Conservation (phyloP, 2,797 vertebrate species). For the Lagorchestes hirsutus region DNA sequence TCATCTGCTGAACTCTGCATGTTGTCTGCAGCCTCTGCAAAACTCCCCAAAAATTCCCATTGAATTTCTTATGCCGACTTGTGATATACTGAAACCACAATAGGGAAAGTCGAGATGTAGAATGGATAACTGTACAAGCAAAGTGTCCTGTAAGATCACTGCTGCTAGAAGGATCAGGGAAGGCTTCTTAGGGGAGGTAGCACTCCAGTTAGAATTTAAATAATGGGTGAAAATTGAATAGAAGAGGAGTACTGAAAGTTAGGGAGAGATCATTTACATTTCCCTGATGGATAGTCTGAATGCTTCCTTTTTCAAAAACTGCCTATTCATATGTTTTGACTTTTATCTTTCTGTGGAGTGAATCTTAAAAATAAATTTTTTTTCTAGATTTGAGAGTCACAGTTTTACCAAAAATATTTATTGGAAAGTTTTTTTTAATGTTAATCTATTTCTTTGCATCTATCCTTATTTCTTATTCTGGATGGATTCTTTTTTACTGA, state of each 20-base stretch:
- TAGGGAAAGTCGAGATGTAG: not conserved
- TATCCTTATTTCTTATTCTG: not conserved
- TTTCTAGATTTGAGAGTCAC: not conserved
- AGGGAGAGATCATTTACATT: not conserved
- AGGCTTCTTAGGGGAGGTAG: not conserved
- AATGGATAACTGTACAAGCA: not conserved
- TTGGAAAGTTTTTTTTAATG: not conserved
- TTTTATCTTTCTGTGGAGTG: not conserved
- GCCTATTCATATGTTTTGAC: not conserved
- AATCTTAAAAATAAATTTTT: not conserved
- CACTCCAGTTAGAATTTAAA: not conserved
- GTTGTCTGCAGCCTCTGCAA: not conserved
- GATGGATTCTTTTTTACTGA: not conserved
- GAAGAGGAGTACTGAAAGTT: not conserved
- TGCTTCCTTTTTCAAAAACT: not conserved
- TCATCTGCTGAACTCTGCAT: not conserved
- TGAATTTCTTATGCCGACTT: not conserved
- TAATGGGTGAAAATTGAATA: not conserved
- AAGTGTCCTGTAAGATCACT: not conserved
- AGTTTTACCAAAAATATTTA: not conserved
- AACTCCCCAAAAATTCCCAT: not conserved
- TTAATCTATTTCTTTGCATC: not conserved
- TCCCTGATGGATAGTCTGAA: not conserved
- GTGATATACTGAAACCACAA: not conserved
- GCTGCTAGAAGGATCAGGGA: not conserved